Evolutionary conservation across 2,888 invertebrate species (phyloP), one percentile per base, ranked within the genome.

Genomic region (Drosophila mimetica): DNA sequence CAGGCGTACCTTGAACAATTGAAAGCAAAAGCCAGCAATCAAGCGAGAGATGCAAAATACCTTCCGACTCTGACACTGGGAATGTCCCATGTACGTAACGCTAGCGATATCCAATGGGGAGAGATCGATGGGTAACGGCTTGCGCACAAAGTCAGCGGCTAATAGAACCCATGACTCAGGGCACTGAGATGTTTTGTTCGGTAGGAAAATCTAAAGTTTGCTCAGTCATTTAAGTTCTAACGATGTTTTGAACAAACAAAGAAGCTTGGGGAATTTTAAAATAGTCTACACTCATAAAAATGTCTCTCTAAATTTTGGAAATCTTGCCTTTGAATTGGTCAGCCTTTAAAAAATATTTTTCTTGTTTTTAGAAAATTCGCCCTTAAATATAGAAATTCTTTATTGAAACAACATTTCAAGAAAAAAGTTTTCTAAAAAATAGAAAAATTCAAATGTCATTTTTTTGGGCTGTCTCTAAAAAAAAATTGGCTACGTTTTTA

Each of bases 61-160:
- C 36, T 37, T 36, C 34, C 3, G 22, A 28, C 65, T 18, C 36
- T 65, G 22, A 28, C 65, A 14, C 36, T 65, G 64, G 64, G 64
- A 64, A 64, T 65, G 36, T 44, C 63, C 64, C 64, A 44, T 44
- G 52, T 52, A 64, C 64, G 65, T 64, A 64, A 64, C 30, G 14
- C 2, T 16, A 28, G 16, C 52, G 20, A 64, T 52, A 28, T 55
- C 42, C 42, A 36, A 42, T 36, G 66, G 48, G 65, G 42, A 51
- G 41, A 64, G 51, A 64, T 42, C 41, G 8, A 61, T 63, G 37
- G 47, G 32, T 47, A 60, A 60, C 32, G 36, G 59, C 20, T 59
- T 57, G 59, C 44, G 61, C 41, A 60, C 18, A 61, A 32, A 36
- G 28, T 14, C 41, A 42, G 20, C 32, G 28, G 30, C 65, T 64